These are phyloP conservation scores for Portevinia maculata DNA, from an alignment of 2,888 invertebrate species.

Conservation along the genomic window DNA sequence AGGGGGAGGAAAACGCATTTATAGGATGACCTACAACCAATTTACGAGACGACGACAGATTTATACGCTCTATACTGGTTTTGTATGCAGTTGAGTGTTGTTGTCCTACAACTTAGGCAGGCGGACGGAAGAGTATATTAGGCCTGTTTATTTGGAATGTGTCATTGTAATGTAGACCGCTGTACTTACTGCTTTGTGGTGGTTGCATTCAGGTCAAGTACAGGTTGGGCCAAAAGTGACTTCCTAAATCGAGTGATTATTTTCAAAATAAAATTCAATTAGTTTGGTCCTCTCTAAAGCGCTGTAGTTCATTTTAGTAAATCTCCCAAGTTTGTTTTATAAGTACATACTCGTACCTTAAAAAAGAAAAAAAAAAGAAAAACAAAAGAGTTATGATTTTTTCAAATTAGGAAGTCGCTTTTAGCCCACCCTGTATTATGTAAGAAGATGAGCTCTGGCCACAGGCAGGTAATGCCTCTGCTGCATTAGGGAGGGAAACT, in stretches of 20 bases:
- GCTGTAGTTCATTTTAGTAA: too few species aligned
- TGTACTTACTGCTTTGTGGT: conserved; percentile 1
- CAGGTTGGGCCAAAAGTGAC: too few species aligned
- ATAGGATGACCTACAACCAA: conserved; percentile 33
- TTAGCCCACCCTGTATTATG: too few species aligned
- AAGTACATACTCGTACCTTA: too few species aligned
- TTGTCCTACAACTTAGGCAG: not conserved
- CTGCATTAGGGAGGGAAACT: conserved; percentile 23
- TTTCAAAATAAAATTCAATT: too few species aligned
- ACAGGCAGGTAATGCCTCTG: conserved; percentile 14
- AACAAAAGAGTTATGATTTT: too few species aligned
- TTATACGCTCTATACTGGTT: not conserved
- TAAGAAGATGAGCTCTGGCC: conserved; percentile 42
- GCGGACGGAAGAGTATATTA: conserved; percentile 13
- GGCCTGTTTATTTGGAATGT: conserved; percentile 27
- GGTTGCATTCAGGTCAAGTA: conserved; percentile 59
- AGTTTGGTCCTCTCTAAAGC: too few species aligned
- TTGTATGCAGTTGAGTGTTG: conserved; percentile 3
- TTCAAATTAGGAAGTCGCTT: too few species aligned
- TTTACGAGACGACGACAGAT: conserved; percentile 37
- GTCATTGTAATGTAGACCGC: conserved; percentile 16
- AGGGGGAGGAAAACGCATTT: conserved; percentile 27
- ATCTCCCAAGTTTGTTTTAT: too few species aligned
- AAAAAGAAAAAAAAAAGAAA: too few species aligned
- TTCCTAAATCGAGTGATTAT: too few species aligned